These are phyloP conservation scores for Schlechtendalia chinensis DNA, from an alignment of 1,140 invertebrate species.

Conservation along the genomic window DNA sequence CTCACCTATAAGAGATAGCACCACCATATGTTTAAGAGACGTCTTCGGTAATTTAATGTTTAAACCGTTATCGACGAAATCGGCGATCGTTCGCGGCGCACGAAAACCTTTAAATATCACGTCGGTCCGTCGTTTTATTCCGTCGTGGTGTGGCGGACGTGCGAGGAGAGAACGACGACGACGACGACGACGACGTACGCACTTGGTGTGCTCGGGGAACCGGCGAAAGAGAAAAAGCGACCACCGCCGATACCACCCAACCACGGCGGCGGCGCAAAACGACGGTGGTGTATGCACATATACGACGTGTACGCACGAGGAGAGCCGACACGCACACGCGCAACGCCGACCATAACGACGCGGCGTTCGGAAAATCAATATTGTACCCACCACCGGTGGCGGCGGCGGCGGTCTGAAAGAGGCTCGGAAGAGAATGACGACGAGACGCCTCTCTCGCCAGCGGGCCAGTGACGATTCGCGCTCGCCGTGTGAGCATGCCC, in stretches of 20 bases:
- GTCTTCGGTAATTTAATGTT: constrained; percentile 45
- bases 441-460: too few relatives aligned
- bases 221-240: too few relatives aligned
- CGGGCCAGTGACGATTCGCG: constrained; percentile 13
- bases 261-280: too few relatives aligned
- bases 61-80: neutral
- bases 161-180: too few relatives aligned
- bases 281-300: too few relatives aligned
- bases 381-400: neutral
- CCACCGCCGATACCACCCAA: too few relatives aligned
- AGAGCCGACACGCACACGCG: neutral
- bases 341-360: neutral
- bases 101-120: too few relatives aligned
- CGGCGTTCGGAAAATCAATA: constrained; percentile 27
- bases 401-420: constrained; percentile 15
- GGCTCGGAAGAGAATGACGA: neutral
- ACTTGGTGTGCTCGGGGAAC: too few relatives aligned
- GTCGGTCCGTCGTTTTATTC: too few relatives aligned
- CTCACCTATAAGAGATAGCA: constrained; percentile 46
- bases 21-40: constrained; percentile 47
- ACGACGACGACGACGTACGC: too few relatives aligned
- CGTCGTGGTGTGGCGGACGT: too few relatives aligned
- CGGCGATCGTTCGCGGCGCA: too few relatives aligned
- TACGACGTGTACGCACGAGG: neutral
- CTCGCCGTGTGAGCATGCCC: constrained; percentile 7